Evolutionary conservation across 2,888 invertebrate species (phyloP), one percentile per base, ranked within the genome.

Genomic region (Pharmacophagus antenor): DNA sequence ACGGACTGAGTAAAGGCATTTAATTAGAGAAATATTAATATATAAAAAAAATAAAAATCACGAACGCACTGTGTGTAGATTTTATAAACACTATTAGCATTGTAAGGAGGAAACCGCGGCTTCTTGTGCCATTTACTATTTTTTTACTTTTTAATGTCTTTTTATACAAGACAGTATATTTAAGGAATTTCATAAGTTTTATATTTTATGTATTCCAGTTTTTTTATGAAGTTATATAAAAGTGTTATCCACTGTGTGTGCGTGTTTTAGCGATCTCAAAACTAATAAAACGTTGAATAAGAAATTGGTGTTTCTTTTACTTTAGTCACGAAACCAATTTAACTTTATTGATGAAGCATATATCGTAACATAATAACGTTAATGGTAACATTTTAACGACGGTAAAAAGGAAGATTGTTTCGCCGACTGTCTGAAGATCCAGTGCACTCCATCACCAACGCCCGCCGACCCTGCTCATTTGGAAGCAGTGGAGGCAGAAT

Each of bases 201-300:
- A 69, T 67, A 67, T 66, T 66, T 67, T 64, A 68, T 62, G 58
- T 67, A 56, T 63, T 67, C 55, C 65, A 61, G 44, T 59, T 44
- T 64, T 66, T n/a, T 66, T 69, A 58, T 64, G 65, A 67, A 70
- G 70, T 62, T 66, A 73, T 67, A 66, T 68, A 66, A 71, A 70
- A 71, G 70, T 66, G 73, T 74, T 54, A 59, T 83, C 84, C 87
- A 86, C 86, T 72, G 82, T 86, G 85, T 89, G 86, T 84, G 85
- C 83, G 88, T 88, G 88, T 91, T 90, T 90, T 91, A 90, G 90
- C 85, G 89, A 90, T 91, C 89, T 89, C 90, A 88, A 87, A 88
- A 90, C 89, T 85, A 88, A 85, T 76, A 86, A 82, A 80, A 76
- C 85, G 84, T 81, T 82, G 60, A 79, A 80, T 76, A 84, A 82